Evolutionary conservation across 30 jellyfish, hydroid and myxozoan species (phyloP).

Genomic region (Turritopsis rubra): DNA sequence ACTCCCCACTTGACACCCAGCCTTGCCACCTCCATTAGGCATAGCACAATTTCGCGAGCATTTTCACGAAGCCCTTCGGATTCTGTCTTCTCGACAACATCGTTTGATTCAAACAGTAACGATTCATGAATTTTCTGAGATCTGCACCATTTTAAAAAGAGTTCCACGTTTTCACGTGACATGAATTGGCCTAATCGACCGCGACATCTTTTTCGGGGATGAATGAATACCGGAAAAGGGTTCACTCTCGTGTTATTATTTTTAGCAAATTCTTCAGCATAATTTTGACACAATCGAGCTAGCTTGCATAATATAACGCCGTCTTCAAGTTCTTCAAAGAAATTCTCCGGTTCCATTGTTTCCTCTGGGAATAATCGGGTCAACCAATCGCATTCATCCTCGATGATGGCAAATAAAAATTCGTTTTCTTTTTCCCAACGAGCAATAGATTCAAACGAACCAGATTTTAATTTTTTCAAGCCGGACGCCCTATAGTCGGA

Average conservation of each 20-base stretch:
- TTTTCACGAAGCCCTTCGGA: conserved; percentile 74
- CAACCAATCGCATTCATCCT: conserved; percentile 95
- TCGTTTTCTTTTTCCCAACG: conserved; percentile 99
- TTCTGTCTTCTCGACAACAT: conserved; percentile 83
- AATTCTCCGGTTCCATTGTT: conserved; percentile 70
- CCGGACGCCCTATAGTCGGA: conserved; percentile 27
- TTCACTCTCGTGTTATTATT: conserved; percentile 35
- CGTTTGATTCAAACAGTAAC: conserved; percentile 87
- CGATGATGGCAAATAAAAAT: conserved; percentile 84
- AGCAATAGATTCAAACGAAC: conserved; percentile 85
- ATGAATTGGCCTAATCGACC: conserved; percentile 86
- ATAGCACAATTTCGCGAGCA: conserved; percentile 93
- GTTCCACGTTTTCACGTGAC: conserved; percentile 84
- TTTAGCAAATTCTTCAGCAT: conserved; percentile 61
- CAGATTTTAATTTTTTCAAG: conserved; percentile 54
- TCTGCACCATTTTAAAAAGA: conserved; percentile 88
- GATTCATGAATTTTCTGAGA: conserved; percentile 73
- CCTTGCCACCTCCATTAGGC: conserved; percentile 97
- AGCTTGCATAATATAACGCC: conserved; percentile 89
- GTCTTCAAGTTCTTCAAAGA: conserved; percentile 77
- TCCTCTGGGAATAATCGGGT: conserved; percentile 85
- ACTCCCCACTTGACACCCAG: conserved; percentile 82
- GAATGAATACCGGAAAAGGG: conserved; percentile 35
- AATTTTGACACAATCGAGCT: conserved; percentile 66
- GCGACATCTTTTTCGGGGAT: conserved; percentile 65